Evolutionary conservation across 2,888 invertebrate genomes (phyloP), one percentile per base, ranked within the genome.

Genomic region (Nemurella pictetii): DNA sequence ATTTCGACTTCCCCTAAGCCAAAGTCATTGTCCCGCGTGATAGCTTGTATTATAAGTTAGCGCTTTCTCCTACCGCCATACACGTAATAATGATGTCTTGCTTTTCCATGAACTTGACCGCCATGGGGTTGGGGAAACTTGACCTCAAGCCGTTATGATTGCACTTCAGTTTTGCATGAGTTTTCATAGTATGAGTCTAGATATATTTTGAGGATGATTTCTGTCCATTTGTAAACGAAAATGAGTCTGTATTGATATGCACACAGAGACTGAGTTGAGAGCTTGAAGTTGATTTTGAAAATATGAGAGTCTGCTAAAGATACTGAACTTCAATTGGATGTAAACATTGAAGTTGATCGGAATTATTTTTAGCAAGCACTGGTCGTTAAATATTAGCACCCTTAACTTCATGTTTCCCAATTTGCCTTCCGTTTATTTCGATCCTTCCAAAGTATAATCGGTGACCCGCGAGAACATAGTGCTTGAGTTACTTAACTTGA

Each of bases 81-180:
- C 26, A 26, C n/a, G 26, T 35, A 35, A 26, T 35, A 26, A 30
- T 30, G 35, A 35, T 35, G 20, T 20, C 26, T 81, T 80, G 35
- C 3, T 81, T 81, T 35, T 32, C 15, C 36, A 25, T 82, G 82
- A 82, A 82, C 82, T 82, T 82, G 82, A 82, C 82, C 82, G 55
- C 80, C 32, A n/a, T 55, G 20, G 15, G 26, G 12, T 81, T 81
- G n/a, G 80, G 80, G n/a, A 15, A 81, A 81, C 80, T 81, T 81
- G 80, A 36, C 80, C 80, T 81, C 35, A 26, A n/a, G 20, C 20
- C 12, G 28, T 28, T 75, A 12, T 75, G 4, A 25, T 75, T 75
- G 75, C 75, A n/a, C n/a, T 75, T 55, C 55, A 55, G 20, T 55
- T 55, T 55, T 55, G 55, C 55, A 55, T 20, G 55, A 3, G 12